Evolutionary conservation across 2,888 invertebrate species (phyloP).

Genomic region (Cantharis flavilabris): DNA sequence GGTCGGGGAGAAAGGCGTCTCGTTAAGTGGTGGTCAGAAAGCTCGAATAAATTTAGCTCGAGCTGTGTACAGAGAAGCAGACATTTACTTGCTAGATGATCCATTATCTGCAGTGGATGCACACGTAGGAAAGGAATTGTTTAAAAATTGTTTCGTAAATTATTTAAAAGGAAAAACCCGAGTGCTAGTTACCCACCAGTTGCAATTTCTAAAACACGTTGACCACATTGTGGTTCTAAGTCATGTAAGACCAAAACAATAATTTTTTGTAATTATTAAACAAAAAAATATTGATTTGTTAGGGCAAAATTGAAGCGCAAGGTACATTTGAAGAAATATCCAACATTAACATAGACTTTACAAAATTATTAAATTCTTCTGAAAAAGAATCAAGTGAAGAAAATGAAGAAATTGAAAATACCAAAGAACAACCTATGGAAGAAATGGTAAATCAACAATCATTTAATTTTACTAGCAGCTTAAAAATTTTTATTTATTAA

Average conservation of each 20-base stretch:
- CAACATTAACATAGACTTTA: constrained; percentile 65
- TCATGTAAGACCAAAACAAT: constrained; percentile 42
- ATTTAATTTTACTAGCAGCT: no score
- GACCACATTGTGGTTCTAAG: constrained; percentile 61
- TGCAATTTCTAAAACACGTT: constrained; percentile 65
- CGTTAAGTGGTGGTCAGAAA: constrained; percentile 46
- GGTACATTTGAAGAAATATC: constrained; percentile 64
- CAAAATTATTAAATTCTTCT: constrained; percentile 52
- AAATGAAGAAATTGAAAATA: no score
- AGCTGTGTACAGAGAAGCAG: no score
- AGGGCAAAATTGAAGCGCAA: constrained; percentile 63
- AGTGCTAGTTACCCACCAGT: constrained; percentile 73
- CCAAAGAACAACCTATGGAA: no score
- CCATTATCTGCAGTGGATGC: no score
- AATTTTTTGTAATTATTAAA: no score
- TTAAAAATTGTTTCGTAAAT: constrained; percentile 70
- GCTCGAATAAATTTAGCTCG: no score
- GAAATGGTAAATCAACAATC: no score
- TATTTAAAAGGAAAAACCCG: constrained; percentile 63
- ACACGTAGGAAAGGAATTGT: constrained; percentile 57
- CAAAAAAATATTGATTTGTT: neutral
- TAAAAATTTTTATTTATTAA: no score
- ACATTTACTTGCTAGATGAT: no score
- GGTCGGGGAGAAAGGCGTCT: constrained; percentile 74
- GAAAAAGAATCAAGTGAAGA: constrained; percentile 29